Evolutionary conservation across 1,140 invertebrate species (phyloP).

Genomic region (Diorhabda sublineata): DNA sequence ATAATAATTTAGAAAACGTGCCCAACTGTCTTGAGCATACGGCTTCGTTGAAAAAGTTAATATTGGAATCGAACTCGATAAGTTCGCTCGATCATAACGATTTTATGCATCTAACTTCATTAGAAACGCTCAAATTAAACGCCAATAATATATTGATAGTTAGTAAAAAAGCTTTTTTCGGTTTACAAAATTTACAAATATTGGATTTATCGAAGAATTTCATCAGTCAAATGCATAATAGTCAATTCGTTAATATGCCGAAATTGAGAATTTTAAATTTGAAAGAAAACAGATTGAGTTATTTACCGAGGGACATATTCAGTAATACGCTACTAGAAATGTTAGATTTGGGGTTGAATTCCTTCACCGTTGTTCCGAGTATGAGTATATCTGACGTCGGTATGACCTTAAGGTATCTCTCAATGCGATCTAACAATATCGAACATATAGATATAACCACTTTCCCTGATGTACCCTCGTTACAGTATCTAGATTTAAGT

Average conservation of each 20-base stretch:
- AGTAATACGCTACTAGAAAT: constrained; percentile 74
- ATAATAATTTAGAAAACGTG: constrained; percentile 62
- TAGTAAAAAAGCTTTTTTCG: constrained; percentile 69
- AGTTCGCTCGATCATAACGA: constrained; percentile 63
- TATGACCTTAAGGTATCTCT: constrained; percentile 68
- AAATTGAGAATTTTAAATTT: constrained; percentile 73
- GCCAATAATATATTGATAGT: constrained; percentile 71
- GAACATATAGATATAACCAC: constrained; percentile 85
- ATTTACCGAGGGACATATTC: constrained; percentile 74
- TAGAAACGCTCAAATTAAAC: constrained; percentile 71
- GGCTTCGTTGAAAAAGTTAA: constrained; percentile 60
- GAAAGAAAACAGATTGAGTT: constrained; percentile 69
- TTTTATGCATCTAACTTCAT: constrained; percentile 62
- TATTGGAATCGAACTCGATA: constrained; percentile 72
- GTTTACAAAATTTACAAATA: constrained; percentile 67
- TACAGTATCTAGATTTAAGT: constrained; percentile 74
- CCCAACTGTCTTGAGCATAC: constrained; percentile 61
- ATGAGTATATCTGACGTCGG: constrained; percentile 69
- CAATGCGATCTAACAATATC: constrained; percentile 74
- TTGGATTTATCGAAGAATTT: constrained; percentile 76
- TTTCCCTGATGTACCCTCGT: constrained; percentile 74
- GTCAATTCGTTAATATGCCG: constrained; percentile 75
- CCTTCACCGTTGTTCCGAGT: constrained; percentile 69
- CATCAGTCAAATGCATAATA: constrained; percentile 70
- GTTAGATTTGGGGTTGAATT: constrained; percentile 75